Percentiles rank a stretch among this genome's conserved stretches.
Conservation (phyloP, 1,140 invertebrate genomes). For the Steinernema khuongi region DNA sequence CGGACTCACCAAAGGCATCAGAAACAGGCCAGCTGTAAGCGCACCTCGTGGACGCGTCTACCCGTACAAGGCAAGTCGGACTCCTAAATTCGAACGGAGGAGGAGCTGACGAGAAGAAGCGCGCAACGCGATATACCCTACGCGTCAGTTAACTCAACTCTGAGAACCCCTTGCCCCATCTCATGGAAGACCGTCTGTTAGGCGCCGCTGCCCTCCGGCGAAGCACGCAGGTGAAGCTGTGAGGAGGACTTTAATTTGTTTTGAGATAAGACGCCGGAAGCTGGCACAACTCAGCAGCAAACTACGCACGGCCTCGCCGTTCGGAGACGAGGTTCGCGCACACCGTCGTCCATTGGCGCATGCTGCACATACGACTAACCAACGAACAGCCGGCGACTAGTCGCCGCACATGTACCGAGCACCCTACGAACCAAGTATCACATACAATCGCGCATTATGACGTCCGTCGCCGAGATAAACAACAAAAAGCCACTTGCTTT, state of each 20-base stretch:
- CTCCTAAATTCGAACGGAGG: not conserved
- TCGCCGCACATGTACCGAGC: not conserved
- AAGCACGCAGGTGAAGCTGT: too few relatives aligned
- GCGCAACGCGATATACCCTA: not conserved
- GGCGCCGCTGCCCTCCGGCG: not conserved
- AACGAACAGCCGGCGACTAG: not conserved
- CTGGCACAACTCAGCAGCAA: not conserved
- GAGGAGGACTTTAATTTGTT: too few relatives aligned
- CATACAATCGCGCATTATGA: conserved; percentile 14
- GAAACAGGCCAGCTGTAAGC: conserved; percentile 8
- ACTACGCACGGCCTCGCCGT: too few relatives aligned
- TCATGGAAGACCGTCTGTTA: not conserved
- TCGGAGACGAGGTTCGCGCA: not conserved
- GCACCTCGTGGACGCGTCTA: conserved; percentile 12
- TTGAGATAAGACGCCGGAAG: too few relatives aligned
- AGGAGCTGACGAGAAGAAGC: not conserved
- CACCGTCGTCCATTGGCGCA: not conserved
- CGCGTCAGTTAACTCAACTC: not conserved
- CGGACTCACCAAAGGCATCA: not conserved
- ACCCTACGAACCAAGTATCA: not conserved
- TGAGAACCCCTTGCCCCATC: not conserved
- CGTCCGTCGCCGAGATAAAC: not conserved
- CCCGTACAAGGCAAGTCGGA: conserved; percentile 9
- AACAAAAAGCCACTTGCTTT: not conserved
- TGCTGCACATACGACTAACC: not conserved